Conservation (phyloP, 1,140 invertebrate species). For the Trissolcus basalis region DNA sequence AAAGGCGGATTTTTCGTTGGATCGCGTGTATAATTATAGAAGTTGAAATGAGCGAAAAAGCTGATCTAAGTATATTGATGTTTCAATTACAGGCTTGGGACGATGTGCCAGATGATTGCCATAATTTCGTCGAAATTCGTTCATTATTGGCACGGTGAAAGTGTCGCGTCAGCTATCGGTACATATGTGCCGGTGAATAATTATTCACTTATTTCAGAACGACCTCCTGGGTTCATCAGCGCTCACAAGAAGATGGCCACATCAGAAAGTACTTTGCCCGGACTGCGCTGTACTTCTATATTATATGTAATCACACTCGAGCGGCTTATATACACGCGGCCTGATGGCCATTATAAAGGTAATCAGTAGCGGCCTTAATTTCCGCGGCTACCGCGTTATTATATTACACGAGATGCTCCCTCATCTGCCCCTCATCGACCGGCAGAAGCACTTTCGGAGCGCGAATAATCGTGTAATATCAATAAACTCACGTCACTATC, state of each 20-base stretch:
- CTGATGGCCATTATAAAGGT: slow-evolving; percentile 60
- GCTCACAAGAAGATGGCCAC: slow-evolving; percentile 35
- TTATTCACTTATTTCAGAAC: slow-evolving; percentile 57
- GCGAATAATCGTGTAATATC: slow-evolving; percentile 58
- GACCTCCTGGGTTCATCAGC: slow-evolving; percentile 57
- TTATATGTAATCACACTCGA: slow-evolving; percentile 56
- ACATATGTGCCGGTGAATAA: slow-evolving; percentile 44
- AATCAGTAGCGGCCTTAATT: slow-evolving; percentile 61
- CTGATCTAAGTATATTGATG: slow-evolving; percentile 43
- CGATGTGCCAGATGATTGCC: slow-evolving; percentile 33
- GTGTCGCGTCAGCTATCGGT: slow-evolving; percentile 50
- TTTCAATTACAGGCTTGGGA: slow-evolving; percentile 49
- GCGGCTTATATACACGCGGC: slow-evolving; percentile 47
- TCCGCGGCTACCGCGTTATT: slow-evolving; percentile 60
- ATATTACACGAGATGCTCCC: slow-evolving; percentile 56
- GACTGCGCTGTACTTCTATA: slow-evolving; percentile 51
- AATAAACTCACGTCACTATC: slow-evolving; percentile 44
- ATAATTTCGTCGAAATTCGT: slow-evolving; percentile 50
- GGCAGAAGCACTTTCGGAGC: slow-evolving; percentile 41
- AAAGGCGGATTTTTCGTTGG: slow-evolving; percentile 21
- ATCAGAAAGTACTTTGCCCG: slow-evolving; percentile 55
- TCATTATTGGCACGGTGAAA: slow-evolving; percentile 45
- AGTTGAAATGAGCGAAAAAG: slow-evolving; percentile 26
- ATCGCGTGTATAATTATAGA: slow-evolving; percentile 28
- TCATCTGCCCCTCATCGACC: slow-evolving; percentile 29